Conservation (phyloP, 2,888 invertebrate species). For the Dermolepida albohirtum region DNA sequence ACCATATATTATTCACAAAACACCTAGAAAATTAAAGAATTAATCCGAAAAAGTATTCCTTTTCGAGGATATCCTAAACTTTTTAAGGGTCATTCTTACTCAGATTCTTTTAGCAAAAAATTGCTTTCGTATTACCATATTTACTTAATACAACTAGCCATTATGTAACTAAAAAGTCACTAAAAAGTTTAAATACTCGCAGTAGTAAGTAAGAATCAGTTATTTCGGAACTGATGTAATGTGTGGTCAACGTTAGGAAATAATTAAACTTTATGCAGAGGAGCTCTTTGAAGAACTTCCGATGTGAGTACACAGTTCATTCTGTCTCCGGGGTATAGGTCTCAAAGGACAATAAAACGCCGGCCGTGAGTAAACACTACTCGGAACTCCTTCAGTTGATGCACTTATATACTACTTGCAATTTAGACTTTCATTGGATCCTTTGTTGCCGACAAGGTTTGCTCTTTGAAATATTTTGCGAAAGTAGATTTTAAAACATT, state of each 20-base stretch:
- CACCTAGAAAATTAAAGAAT: no score
- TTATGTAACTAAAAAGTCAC: no score
- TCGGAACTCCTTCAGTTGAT: slow-evolving; percentile 3
- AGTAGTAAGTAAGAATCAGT: no score
- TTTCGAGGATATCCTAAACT: no score
- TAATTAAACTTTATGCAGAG: slow-evolving; percentile 52
- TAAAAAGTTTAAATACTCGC: no score
- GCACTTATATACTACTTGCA: not conserved
- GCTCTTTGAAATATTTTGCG: not conserved
- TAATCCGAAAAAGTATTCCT: no score
- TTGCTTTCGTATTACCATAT: no score
- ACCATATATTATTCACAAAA: no score
- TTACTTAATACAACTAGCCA: no score
- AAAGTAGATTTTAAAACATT: slow-evolving; percentile 11
- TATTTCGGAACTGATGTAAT: no score
- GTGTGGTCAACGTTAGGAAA: slow-evolving; percentile 47
- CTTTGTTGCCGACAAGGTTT: not conserved
- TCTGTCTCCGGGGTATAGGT: slow-evolving; percentile 41
- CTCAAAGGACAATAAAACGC: slow-evolving; percentile 51
- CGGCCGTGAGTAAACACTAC: slow-evolving; percentile 46
- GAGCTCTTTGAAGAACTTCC: slow-evolving; percentile 52
- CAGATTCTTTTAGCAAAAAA: no score
- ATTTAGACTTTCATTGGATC: slow-evolving; percentile 7
- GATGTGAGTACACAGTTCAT: slow-evolving; percentile 46
- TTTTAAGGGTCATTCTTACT: no score